These are phyloP conservation scores for Macquaria australasica DNA, from an alignment of 2,113 vertebrate species.

Conservation along the genomic window DNA sequence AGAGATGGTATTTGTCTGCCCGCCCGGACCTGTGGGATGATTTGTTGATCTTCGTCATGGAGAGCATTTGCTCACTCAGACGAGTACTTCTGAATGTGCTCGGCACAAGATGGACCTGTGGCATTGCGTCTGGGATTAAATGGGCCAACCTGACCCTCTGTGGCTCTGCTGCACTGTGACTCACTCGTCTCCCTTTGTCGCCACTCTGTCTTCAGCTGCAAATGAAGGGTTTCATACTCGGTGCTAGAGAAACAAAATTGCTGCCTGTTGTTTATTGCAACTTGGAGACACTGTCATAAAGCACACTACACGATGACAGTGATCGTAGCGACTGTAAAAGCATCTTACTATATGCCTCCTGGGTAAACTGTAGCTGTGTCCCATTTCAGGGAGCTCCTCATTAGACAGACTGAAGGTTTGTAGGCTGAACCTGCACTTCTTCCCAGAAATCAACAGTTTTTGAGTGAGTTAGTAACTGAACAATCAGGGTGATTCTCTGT, in stretches of 20 bases:
- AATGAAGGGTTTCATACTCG: not conserved
- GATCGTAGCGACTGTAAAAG: slow-evolving; percentile 1
- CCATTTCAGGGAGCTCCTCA: slow-evolving; percentile 12
- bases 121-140: slow-evolving; percentile 40
- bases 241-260: not conserved
- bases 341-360: not conserved
- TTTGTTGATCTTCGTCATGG: slow-evolving; percentile 51
- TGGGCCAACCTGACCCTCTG: slow-evolving; percentile 17
- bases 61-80: slow-evolving; percentile 36
- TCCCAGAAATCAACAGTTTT: not conserved
- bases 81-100: slow-evolving; percentile 39
- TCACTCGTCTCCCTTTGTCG: not conserved
- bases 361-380: slow-evolving; percentile 19
- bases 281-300: not conserved
- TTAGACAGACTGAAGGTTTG: not conserved
- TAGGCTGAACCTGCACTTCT: not conserved
- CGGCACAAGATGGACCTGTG: slow-evolving; percentile 17
- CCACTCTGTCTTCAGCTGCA: not conserved
- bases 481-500: not conserved
- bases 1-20: slow-evolving; percentile 33
- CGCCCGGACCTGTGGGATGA: slow-evolving; percentile 42
- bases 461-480: not conserved
- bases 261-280: slow-evolving; percentile 7
- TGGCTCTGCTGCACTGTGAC: slow-evolving; percentile 29
- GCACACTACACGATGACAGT: not conserved